These are phyloP conservation scores for Sylvia atricapilla DNA, from an alignment of 2,113 vertebrate species.

Conservation along the genomic window DNA sequence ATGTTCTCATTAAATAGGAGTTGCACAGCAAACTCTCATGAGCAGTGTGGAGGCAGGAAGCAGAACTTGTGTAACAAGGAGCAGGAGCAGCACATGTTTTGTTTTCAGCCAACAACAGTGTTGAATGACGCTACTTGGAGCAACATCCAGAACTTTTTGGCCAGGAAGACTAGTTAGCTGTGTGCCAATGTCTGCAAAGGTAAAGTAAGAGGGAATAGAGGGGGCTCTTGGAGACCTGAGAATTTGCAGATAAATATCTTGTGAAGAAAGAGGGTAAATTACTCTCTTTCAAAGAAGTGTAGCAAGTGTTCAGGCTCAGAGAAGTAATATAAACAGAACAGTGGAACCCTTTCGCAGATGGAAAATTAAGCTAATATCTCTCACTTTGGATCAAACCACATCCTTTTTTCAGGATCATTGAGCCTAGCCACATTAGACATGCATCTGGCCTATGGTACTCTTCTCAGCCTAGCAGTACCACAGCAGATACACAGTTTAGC, in stretches of 20 bases:
- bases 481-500: not conserved
- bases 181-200: conserved; percentile 2
- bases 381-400: conserved; percentile 40
- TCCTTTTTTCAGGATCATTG: conserved; percentile 46
- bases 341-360: conserved; percentile 13
- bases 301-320: not conserved
- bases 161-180: not conserved
- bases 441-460: not conserved
- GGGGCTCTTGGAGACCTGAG: not conserved
- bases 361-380: conserved; percentile 50
- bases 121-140: not conserved
- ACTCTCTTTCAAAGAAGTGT: not conserved
- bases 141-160: not conserved
- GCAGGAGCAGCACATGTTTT: conserved; percentile 18
- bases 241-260: not conserved
- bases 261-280: not conserved
- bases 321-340: conserved; percentile 28
- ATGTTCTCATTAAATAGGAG: not conserved
- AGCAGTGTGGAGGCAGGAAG: not conserved
- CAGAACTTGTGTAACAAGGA: not conserved
- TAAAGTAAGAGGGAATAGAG: not conserved
- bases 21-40: not conserved
- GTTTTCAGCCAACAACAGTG: not conserved
- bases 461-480: not conserved
- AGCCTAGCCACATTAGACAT: conserved; percentile 12